These are phyloP conservation scores for Stegophylla sp. DNA, from an alignment of 2,888 invertebrate genomes.

Conservation along the genomic window DNA sequence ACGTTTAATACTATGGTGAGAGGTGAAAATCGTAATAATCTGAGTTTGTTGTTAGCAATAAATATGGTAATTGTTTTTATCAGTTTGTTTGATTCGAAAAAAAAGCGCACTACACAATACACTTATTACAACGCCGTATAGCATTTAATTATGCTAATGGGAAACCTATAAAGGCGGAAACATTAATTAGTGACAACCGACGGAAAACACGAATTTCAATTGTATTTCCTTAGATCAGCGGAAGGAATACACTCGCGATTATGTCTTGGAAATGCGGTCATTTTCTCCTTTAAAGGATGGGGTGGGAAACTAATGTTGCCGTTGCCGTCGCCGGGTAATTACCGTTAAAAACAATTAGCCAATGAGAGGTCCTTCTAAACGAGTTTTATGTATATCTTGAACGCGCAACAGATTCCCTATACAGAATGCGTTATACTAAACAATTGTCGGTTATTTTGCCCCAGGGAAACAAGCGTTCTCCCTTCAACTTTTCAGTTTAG, in stretches of 20 bases:
- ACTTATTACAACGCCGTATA: neutral
- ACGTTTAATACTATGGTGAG: neutral
- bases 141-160: slow-evolving; percentile 15
- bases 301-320: slow-evolving; percentile 32
- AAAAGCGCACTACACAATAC: neutral
- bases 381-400: slow-evolving; percentile 31
- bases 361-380: slow-evolving; percentile 51
- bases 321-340: slow-evolving; percentile 53
- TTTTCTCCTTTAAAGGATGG: slow-evolving; percentile 29
- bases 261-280: slow-evolving; percentile 53
- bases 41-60: neutral
- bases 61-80: slow-evolving; percentile 2
- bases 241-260: slow-evolving; percentile 45
- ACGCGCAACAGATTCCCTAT: slow-evolving; percentile 48
- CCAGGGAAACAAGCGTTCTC: slow-evolving; percentile 31
- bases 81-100: neutral
- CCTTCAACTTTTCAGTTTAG: slow-evolving; percentile 45
- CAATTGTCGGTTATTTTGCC: slow-evolving; percentile 54
- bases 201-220: slow-evolving; percentile 39
- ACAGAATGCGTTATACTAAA: slow-evolving; percentile 31
- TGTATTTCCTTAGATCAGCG: slow-evolving; percentile 37
- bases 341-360: slow-evolving; percentile 55
- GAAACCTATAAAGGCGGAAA: slow-evolving; percentile 35
- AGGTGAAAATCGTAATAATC: neutral
- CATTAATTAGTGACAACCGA: slow-evolving; percentile 20